These are phyloP conservation scores for Ochlodes sylvanus DNA, from an alignment of 2,888 invertebrate species.

Conservation along the genomic window DNA sequence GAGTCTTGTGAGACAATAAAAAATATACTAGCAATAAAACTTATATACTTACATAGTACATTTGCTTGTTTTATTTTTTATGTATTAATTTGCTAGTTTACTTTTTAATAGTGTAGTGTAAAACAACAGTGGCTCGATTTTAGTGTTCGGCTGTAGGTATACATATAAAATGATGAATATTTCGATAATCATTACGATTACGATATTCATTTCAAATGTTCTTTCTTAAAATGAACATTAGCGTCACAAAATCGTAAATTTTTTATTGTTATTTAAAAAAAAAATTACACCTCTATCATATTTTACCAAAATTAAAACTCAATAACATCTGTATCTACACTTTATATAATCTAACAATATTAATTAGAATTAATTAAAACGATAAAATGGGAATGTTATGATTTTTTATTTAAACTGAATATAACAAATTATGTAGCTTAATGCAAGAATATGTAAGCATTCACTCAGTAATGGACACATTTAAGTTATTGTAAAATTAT, in stretches of 20 bases:
- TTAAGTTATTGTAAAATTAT: neutral
- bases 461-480: neutral
- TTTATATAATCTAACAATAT: conserved; percentile 1
- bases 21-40: too few relatives aligned
- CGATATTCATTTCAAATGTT: too few relatives aligned
- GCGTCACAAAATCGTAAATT: neutral
- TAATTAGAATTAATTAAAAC: neutral
- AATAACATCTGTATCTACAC: neutral
- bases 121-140: too few relatives aligned
- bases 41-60: too few relatives aligned
- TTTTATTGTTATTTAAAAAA: neutral
- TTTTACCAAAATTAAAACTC: neutral
- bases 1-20: too few relatives aligned
- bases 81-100: too few relatives aligned
- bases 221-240: neutral
- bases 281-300: neutral
- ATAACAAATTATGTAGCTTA: neutral
- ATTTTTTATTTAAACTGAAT: conserved; percentile 8
- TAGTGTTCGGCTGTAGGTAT: too few relatives aligned
- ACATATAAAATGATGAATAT: too few relatives aligned
- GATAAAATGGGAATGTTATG: neutral
- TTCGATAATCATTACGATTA: too few relatives aligned
- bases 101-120: too few relatives aligned
- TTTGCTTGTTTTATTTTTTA: too few relatives aligned
- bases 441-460: neutral